These are phyloP conservation scores for Pseudococcus jackbeardsleyi DNA, from an alignment of 2,888 invertebrate genomes.

Conservation along the genomic window DNA sequence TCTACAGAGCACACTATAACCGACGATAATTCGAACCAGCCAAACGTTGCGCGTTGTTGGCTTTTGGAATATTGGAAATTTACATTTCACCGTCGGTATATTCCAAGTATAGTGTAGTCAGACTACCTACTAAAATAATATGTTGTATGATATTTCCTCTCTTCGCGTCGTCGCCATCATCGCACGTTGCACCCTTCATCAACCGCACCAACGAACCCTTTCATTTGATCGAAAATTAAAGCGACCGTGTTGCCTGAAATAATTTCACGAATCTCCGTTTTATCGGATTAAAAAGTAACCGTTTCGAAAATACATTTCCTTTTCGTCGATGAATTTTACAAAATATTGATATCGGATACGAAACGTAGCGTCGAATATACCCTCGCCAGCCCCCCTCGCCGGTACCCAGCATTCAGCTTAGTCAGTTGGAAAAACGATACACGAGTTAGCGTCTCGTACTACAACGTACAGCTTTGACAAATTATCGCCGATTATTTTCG, in stretches of 20 bases:
- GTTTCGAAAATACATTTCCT: slow-evolving; percentile 57
- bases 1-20: neutral
- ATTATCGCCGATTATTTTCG: slow-evolving; percentile 41
- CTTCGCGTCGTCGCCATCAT: neutral
- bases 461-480: slow-evolving; percentile 28
- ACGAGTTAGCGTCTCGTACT: neutral
- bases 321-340: slow-evolving; percentile 54
- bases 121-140: slow-evolving; percentile 13
- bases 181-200: slow-evolving; percentile 1
- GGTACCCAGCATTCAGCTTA: neutral
- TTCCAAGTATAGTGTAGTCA: neutral
- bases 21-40: slow-evolving; percentile 52
- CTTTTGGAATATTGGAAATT: slow-evolving; percentile 57
- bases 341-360: slow-evolving; percentile 55
- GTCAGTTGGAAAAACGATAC: slow-evolving; percentile 29
- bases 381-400: neutral
- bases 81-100: slow-evolving; percentile 57
- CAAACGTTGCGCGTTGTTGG: neutral
- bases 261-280: slow-evolving; percentile 60
- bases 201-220: slow-evolving; percentile 49
- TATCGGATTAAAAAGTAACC: slow-evolving; percentile 61
- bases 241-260: slow-evolving; percentile 60
- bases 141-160: slow-evolving; percentile 37
- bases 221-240: slow-evolving; percentile 57
- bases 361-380: slow-evolving; percentile 21